Conservation (phyloP, 2,888 invertebrate genomes). For the Morpho achilles region DNA sequence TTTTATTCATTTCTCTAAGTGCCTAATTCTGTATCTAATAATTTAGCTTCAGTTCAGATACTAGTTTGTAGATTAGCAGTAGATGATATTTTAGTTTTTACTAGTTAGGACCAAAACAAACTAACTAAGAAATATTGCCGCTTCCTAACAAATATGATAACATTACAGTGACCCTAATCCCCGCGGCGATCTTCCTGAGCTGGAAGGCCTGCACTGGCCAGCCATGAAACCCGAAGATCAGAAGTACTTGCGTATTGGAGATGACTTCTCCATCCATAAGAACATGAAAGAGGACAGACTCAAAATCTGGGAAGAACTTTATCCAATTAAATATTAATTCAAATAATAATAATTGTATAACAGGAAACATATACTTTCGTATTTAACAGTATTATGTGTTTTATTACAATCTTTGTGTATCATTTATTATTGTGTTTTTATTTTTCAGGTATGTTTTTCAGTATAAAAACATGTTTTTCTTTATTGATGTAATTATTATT, state of each 20-base stretch:
- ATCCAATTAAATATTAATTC: slow-evolving; percentile 37
- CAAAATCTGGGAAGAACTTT: slow-evolving; percentile 51
- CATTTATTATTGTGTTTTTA: too few relatives aligned
- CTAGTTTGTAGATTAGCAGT: too few relatives aligned
- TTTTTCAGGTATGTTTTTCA: too few relatives aligned
- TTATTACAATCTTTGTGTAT: too few relatives aligned
- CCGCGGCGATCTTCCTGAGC: slow-evolving; percentile 31
- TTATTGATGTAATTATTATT: too few relatives aligned
- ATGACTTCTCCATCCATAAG: slow-evolving; percentile 33
- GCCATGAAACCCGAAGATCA: slow-evolving; percentile 39
- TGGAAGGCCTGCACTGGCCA: slow-evolving; percentile 41
- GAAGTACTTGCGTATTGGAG: slow-evolving; percentile 41
- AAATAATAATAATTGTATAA: background rate
- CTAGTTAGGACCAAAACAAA: too few relatives aligned
- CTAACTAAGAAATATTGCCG: too few relatives aligned
- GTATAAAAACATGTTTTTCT: too few relatives aligned
- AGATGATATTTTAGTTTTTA: too few relatives aligned
- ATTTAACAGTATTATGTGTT: background rate
- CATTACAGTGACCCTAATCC: slow-evolving; percentile 45
- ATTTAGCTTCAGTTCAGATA: too few relatives aligned
- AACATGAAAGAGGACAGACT: slow-evolving; percentile 47
- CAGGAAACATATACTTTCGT: background rate
- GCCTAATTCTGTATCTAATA: too few relatives aligned
- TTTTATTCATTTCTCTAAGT: too few relatives aligned
- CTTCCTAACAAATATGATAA: background rate